phyloP scores from a whole-genome alignment of 2,113 vertebrate species.

The Merops nubicus region DNA sequence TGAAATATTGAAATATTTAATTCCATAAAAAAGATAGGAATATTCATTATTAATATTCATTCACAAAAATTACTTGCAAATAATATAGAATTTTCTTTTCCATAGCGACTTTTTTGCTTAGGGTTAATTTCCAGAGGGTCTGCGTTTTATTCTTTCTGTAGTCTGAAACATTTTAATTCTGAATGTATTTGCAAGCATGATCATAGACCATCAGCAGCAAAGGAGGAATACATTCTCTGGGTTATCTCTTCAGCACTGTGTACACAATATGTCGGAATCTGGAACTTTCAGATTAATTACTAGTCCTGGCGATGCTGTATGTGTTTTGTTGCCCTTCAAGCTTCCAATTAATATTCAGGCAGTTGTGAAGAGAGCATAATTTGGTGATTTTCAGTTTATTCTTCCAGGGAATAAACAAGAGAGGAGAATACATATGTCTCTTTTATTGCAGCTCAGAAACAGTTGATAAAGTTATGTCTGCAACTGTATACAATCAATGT shows the following conservation, averaged over 20 bases:
- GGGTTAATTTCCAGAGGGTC: slow-evolving; percentile 29
- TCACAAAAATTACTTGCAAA: neutral
- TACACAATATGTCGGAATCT: slow-evolving; percentile 49
- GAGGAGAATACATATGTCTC: slow-evolving; percentile 40
- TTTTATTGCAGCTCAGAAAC: slow-evolving; percentile 58
- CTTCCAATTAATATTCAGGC: slow-evolving; percentile 76
- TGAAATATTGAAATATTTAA: neutral
- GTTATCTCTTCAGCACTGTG: slow-evolving; percentile 50
- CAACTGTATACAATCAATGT: slow-evolving; percentile 68
- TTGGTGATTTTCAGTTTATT: slow-evolving; percentile 77
- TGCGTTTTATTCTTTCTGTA: slow-evolving; percentile 44
- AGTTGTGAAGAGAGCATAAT: slow-evolving; percentile 75
- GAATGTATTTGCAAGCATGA: slow-evolving; percentile 20
- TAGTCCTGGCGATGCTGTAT: slow-evolving; percentile 60
- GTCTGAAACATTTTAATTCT: slow-evolving; percentile 60
- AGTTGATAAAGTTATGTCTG: slow-evolving; percentile 70
- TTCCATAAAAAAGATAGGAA: neutral
- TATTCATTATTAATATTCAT: neutral
- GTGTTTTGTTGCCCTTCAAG: slow-evolving; percentile 72
- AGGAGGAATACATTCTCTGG: slow-evolving; percentile 50
- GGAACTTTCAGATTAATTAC: slow-evolving; percentile 75
- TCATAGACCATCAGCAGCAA: slow-evolving; percentile 37
- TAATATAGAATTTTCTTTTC: neutral
- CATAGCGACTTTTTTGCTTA: neutral
- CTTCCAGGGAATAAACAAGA: slow-evolving; percentile 74